A percentile compares a stretch with the other conserved stretches of the same genome.
Conservation (phyloP, 2,888 invertebrate species). For the Rhimphoctona megacephalus region DNA sequence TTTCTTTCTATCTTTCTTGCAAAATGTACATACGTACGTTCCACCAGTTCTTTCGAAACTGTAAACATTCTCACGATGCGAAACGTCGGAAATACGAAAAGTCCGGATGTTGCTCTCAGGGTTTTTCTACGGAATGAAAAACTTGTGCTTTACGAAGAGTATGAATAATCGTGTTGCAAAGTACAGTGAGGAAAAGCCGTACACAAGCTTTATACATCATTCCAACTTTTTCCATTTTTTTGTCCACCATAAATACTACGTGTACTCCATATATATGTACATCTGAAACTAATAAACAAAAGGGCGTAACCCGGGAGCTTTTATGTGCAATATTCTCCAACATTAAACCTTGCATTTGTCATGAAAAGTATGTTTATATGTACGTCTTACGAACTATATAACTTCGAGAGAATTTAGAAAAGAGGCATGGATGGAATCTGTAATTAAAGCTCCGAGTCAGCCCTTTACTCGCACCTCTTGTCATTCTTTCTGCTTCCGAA, state of each 20-base stretch:
- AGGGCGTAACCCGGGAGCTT: not conserved
- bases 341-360: not conserved
- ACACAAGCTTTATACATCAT: conserved; percentile 45
- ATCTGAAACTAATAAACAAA: not conserved
- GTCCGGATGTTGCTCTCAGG: conserved; percentile 25
- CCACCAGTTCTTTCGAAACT: not conserved
- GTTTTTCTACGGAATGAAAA: conserved; percentile 46
- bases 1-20: conserved; percentile 1
- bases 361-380: conserved; percentile 17
- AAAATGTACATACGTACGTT: not conserved
- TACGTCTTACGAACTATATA: conserved; percentile 14
- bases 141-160: conserved; percentile 51
- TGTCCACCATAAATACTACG: conserved; percentile 16
- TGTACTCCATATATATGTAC: not conserved
- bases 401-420: conserved; percentile 45
- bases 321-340: not conserved
- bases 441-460: conserved; percentile 63
- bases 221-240: conserved; percentile 44
- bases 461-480: conserved; percentile 29
- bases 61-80: conserved; percentile 11
- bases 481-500: conserved; percentile 3
- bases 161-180: conserved; percentile 65
- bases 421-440: conserved; percentile 64
- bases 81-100: conserved; percentile 38
- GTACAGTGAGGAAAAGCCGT: conserved; percentile 50